These are phyloP conservation scores for Epinephelus lanceolatus DNA, from an alignment of 2,113 vertebrate species.

Conservation along the genomic window DNA sequence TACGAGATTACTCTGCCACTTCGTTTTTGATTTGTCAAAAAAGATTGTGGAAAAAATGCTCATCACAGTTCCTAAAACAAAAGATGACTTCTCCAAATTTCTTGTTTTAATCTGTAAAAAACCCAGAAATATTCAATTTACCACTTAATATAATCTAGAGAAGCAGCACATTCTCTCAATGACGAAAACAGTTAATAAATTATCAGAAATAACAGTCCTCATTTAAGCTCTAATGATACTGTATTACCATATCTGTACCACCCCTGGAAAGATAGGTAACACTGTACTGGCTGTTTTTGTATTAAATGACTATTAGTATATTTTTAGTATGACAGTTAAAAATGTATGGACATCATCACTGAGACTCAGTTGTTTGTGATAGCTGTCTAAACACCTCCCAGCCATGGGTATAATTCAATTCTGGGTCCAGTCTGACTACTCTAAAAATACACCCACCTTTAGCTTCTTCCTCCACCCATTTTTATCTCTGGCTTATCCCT, in stretches of 20 bases:
- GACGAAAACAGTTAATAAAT: too few species aligned
- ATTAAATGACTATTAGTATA: neutral
- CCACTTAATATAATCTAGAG: too few species aligned
- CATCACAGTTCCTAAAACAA: neutral
- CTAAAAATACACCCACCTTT: conserved; percentile 56
- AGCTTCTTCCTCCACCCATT: conserved; percentile 35
- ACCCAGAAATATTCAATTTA: neutral
- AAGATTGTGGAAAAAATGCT: neutral
- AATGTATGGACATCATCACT: neutral
- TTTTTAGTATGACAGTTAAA: neutral
- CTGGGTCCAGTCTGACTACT: conserved; percentile 24
- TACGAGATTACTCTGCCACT: neutral
- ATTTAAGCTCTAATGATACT: neutral
- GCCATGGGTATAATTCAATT: neutral
- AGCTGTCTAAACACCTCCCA: neutral
- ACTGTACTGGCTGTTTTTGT: neutral
- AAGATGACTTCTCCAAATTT: neutral
- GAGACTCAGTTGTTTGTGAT: neutral
- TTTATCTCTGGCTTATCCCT: conserved; percentile 61
- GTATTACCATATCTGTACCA: neutral
- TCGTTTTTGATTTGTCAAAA: neutral
- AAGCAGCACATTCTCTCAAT: too few species aligned
- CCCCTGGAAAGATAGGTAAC: neutral
- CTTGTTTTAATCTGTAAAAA: neutral
- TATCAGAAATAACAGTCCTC: neutral